Percentiles rank a stretch among this genome's conserved stretches.
These are phyloP conservation scores for Spinibarbus caldwelli DNA, from an alignment of 2,797 vertebrate species.

Conservation along the genomic window DNA sequence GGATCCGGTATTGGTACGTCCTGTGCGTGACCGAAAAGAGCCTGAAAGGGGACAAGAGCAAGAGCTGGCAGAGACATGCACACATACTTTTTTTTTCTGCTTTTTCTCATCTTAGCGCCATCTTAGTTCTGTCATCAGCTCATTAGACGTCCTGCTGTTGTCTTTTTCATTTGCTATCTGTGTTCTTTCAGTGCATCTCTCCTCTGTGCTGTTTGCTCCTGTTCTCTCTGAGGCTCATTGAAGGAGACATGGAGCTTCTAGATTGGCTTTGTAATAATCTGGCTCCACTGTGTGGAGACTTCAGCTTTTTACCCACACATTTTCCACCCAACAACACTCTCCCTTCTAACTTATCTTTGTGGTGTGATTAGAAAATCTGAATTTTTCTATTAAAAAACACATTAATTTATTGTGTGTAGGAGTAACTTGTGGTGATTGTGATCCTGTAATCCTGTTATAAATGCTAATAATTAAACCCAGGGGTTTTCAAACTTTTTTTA, in stretches of 20 bases:
- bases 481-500: not conserved
- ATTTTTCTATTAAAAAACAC: not conserved
- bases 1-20: conserved; percentile 87
- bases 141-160: conserved; percentile 18
- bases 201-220: conserved; percentile 67
- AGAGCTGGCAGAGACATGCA: conserved; percentile 65
- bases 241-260: conserved; percentile 38
- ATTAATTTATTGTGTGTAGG: not conserved
- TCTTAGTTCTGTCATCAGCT: conserved; percentile 2
- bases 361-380: not conserved
- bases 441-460: not conserved
- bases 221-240: conserved; percentile 66
- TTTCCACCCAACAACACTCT: not conserved
- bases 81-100: not conserved
- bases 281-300: not conserved
- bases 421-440: conserved; percentile 1
- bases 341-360: not conserved
- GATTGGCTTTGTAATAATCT: conserved; percentile 23
- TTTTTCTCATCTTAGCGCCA: not conserved
- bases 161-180: conserved; percentile 1
- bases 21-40: conserved; percentile 42
- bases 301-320: not conserved
- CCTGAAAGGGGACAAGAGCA: conserved; percentile 61
- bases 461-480: conserved; percentile 32
- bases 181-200: conserved; percentile 49